Percentiles rank a stretch among this genome's conserved stretches.
Conservation (phyloP, 2,888 invertebrate genomes). For the Xanthostigma xanthostigma region DNA sequence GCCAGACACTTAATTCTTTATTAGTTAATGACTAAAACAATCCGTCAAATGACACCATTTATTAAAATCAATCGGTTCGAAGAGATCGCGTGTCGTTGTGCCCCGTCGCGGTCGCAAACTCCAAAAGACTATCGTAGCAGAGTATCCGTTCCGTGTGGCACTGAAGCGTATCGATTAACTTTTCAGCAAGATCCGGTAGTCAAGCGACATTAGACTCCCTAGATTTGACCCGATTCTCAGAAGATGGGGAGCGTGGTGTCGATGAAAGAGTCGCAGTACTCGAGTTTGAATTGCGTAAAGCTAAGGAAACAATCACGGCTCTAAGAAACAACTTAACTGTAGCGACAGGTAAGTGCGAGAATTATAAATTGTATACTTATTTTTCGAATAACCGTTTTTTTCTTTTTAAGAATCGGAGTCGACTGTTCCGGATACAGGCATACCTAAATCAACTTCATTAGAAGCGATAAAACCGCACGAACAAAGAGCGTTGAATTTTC, state of each 20-base stretch:
- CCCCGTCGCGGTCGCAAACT: too few species aligned
- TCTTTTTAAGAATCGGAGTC: constrained; percentile 32
- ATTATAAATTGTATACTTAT: not conserved
- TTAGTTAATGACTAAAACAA: not conserved
- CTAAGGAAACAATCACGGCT: constrained; percentile 70
- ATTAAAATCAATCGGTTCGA: too few species aligned
- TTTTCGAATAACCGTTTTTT: not conserved
- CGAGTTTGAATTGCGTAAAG: constrained; percentile 78
- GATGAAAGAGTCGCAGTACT: constrained; percentile 70
- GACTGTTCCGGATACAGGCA: constrained; percentile 31
- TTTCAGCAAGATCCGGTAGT: constrained; percentile 60
- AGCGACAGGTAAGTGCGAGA: constrained; percentile 41
- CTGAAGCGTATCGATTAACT: too few species aligned
- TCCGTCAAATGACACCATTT: too few species aligned
- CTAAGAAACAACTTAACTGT: constrained; percentile 68
- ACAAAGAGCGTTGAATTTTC: constrained; percentile 67
- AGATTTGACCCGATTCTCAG: constrained; percentile 72
- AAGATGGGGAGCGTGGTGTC: constrained; percentile 68
- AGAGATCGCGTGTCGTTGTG: too few species aligned
- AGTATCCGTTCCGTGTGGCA: too few species aligned
- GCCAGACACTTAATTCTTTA: not conserved
- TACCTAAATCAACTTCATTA: constrained; percentile 25
- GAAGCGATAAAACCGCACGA: constrained; percentile 61
- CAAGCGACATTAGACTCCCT: constrained; percentile 77
- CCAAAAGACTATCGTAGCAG: too few species aligned